Conservation (phyloP, 37 sponge, comb jelly and placozoan species). For the Geodia barretti region DNA sequence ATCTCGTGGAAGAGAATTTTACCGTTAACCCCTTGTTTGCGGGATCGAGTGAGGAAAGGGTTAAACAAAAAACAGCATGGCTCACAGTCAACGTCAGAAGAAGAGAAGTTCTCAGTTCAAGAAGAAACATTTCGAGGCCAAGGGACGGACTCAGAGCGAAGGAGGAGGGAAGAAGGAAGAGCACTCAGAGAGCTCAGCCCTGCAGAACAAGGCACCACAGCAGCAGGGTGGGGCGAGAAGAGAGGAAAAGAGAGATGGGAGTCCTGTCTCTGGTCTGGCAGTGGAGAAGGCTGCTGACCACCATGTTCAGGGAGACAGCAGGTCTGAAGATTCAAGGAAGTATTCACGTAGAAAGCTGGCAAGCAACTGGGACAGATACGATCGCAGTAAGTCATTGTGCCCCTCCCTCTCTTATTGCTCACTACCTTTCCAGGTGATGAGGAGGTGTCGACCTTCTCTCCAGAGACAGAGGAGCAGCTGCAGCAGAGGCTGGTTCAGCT, state of each 20-base stretch:
- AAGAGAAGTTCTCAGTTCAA: slow-evolving; percentile 40
- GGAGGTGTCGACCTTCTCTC: neutral
- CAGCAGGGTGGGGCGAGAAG: neutral
- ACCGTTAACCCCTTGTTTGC: too few species aligned
- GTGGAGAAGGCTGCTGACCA: neutral
- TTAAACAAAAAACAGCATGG: neutral
- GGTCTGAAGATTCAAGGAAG: neutral
- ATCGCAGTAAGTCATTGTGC: slow-evolving; percentile 2
- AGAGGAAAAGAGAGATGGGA: neutral
- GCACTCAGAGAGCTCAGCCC: neutral
- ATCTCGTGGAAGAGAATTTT: too few species aligned
- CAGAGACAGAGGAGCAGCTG: slow-evolving; percentile 33
- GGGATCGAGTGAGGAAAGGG: neutral
- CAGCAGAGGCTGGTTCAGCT: slow-evolving; percentile 47
- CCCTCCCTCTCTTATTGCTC: neutral
- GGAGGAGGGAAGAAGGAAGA: neutral
- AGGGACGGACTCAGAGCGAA: slow-evolving; percentile 3
- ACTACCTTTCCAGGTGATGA: neutral
- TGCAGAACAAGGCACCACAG: neutral
- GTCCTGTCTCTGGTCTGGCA: neutral
- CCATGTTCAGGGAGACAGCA: neutral
- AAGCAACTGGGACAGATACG: slow-evolving; percentile 49
- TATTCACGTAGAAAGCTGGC: slow-evolving; percentile 36
- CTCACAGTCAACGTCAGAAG: slow-evolving; percentile 33
- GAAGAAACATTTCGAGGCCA: slow-evolving; percentile 28